A percentile compares a stretch with the other conserved stretches of the same genome.
phyloP scores from a whole-genome alignment of 2,113 vertebrate genomes.

The Heterotilapia buettikoferi region DNA sequence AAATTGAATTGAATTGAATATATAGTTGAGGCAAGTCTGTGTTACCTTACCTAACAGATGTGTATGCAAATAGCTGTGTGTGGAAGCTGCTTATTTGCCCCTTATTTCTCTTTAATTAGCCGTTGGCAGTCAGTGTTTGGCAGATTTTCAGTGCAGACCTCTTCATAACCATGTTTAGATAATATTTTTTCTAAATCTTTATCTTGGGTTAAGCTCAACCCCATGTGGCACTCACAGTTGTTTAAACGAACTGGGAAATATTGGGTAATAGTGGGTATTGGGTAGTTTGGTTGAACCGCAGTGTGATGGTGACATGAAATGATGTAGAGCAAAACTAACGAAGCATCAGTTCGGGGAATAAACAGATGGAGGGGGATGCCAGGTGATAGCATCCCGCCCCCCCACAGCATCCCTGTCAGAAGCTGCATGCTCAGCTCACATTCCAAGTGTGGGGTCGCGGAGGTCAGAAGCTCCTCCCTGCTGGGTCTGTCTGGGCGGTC shows the following conservation, averaged over 20 bases:
- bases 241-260: background rate
- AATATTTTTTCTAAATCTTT: background rate
- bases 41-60: background rate
- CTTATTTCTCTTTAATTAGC: background rate
- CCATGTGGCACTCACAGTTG: background rate
- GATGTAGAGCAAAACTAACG: slow-evolving; percentile 30
- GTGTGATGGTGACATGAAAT: background rate
- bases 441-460: slow-evolving; percentile 21
- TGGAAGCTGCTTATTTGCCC: background rate
- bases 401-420: slow-evolving; percentile 21
- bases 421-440: slow-evolving; percentile 15
- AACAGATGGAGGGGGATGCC: slow-evolving; percentile 82
- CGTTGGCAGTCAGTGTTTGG: background rate
- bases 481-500: slow-evolving; percentile 12
- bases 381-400: slow-evolving; percentile 38
- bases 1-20: background rate
- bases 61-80: background rate
- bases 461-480: slow-evolving; percentile 48
- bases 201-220: background rate
- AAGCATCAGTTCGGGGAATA: slow-evolving; percentile 48
- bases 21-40: background rate
- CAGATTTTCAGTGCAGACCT: background rate
- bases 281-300: background rate
- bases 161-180: background rate
- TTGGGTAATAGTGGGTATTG: background rate